Conservation (phyloP, 2,113 vertebrate species). For the Phalacrocorax aristotelis region DNA sequence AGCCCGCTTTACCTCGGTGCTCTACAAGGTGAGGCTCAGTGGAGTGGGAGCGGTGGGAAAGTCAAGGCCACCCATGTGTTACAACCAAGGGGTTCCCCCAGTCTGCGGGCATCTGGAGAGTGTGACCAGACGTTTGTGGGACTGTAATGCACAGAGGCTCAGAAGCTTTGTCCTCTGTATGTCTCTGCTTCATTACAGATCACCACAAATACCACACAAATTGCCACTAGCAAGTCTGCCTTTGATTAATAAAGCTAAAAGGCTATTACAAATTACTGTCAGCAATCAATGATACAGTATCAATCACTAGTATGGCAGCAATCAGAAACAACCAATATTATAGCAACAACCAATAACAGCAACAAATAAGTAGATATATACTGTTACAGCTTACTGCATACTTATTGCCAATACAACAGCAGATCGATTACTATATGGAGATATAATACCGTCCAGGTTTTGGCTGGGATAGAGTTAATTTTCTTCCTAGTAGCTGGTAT, state of each 20-base stretch:
- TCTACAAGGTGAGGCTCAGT: conserved; percentile 83
- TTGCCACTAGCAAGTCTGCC: neutral
- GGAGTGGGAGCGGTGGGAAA: rapidly evolving
- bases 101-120: rapidly evolving
- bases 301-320: neutral
- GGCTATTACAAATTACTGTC: neutral
- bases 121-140: rapidly evolving
- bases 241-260: neutral
- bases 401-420: neutral
- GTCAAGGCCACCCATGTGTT: rapidly evolving
- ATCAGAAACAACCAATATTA: too few species aligned
- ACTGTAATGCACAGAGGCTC: rapidly evolving
- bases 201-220: neutral
- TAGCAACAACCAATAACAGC: neutral
- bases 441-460: too few species aligned
- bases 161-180: neutral
- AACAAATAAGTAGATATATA: neutral
- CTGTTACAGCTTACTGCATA: neutral
- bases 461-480: too few species aligned
- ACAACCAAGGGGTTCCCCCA: rapidly evolving
- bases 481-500: too few species aligned
- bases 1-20: conserved; percentile 83
- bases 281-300: neutral
- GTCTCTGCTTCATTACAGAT: neutral
- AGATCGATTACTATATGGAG: neutral